A percentile compares a stretch with the other conserved stretches of the same genome.
These are phyloP conservation scores for Lethocerus indicus DNA, from an alignment of 1,140 invertebrate species.

Conservation along the genomic window DNA sequence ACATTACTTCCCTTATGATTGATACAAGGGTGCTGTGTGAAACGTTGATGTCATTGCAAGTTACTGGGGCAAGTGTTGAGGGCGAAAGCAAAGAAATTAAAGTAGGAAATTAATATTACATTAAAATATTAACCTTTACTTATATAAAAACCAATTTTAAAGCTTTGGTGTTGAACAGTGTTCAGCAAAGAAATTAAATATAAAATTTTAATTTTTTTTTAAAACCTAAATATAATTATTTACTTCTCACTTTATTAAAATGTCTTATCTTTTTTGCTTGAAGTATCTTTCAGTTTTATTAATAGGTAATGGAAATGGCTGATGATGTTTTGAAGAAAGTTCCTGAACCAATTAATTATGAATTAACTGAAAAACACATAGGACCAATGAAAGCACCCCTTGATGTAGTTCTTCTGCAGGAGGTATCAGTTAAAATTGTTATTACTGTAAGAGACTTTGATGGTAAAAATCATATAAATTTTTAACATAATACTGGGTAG, in stretches of 20 bases:
- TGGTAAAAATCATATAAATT: no score
- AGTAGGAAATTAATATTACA: not conserved
- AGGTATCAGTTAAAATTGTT: slow-evolving; percentile 28
- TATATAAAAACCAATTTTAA: not conserved
- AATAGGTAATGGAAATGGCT: slow-evolving; percentile 47
- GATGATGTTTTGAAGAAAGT: slow-evolving; percentile 51
- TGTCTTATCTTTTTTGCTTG: not conserved
- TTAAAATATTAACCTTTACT: not conserved
- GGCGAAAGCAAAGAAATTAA: slow-evolving; percentile 30
- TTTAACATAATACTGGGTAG: no score
- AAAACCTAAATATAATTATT: no score
- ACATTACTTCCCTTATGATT: slow-evolving; percentile 67
- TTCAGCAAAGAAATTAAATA: not conserved
- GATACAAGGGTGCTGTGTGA: slow-evolving; percentile 60
- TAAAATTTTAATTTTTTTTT: no score
- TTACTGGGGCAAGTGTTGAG: slow-evolving; percentile 34
- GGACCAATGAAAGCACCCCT: slow-evolving; percentile 50
- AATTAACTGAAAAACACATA: slow-evolving; percentile 50
- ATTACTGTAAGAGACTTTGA: not conserved
- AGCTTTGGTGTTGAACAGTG: not conserved
- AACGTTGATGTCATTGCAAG: slow-evolving; percentile 65
- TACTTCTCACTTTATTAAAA: not conserved
- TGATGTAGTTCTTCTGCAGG: slow-evolving; percentile 67
- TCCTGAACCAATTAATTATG: slow-evolving; percentile 54
- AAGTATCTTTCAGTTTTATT: slow-evolving; percentile 5